Conservation (phyloP, 2,113 vertebrate species). For the Noctilio leporinus region DNA sequence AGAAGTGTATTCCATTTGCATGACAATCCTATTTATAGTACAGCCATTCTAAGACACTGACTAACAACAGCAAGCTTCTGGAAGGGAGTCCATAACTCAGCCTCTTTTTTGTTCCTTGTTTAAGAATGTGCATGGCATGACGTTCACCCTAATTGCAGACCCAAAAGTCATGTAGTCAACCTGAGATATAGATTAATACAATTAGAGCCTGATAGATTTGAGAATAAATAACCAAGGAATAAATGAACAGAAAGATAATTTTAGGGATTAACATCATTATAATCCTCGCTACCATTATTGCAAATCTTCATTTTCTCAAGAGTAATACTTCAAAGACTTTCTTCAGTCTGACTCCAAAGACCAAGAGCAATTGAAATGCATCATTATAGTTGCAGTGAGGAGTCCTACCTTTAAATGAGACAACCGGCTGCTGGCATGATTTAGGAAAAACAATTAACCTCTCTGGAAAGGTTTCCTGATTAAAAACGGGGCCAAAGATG, state of each 20-base stretch:
- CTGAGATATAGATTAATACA: neutral
- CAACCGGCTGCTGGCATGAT: neutral
- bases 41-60: neutral
- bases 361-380: neutral
- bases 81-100: neutral
- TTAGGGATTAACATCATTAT: neutral
- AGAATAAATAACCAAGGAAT: neutral
- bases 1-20: neutral
- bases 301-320: neutral
- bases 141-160: neutral
- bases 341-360: neutral
- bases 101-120: neutral
- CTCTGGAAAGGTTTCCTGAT: neutral
- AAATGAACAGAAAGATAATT: neutral
- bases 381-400: neutral
- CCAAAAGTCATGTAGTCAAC: neutral
- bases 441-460: neutral
- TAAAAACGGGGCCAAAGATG: neutral
- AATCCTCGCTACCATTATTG: neutral
- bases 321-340: neutral
- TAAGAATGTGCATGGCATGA: neutral
- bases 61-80: neutral
- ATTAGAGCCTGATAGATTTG: neutral
- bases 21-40: neutral
- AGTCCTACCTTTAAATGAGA: neutral